phyloP scores from a whole-genome alignment of 64 coral and sea anemone genomes.

The Pocillopora damicornis region DNA sequence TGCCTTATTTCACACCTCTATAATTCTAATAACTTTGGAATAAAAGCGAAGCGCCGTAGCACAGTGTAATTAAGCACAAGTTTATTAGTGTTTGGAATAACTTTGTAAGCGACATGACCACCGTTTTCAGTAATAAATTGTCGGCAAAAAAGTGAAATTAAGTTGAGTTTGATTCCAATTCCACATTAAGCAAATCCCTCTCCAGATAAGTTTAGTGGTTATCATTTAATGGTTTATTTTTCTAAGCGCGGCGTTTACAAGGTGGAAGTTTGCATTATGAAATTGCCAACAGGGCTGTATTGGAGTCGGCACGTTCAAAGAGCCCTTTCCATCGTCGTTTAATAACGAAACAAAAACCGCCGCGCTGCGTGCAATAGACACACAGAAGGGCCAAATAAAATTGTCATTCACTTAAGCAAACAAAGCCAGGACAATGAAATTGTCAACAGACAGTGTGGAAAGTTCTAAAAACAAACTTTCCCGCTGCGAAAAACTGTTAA shows the following conservation, averaged over 20 bases:
- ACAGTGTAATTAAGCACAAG: slow-evolving; percentile 16
- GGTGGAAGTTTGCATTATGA: slow-evolving; percentile 40
- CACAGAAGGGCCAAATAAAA: slow-evolving; percentile 37
- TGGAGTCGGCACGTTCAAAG: slow-evolving; percentile 33
- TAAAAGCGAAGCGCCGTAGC: slow-evolving; percentile 12
- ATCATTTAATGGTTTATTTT: background rate
- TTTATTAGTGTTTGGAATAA: slow-evolving; percentile 16
- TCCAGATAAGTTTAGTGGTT: background rate
- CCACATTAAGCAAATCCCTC: background rate
- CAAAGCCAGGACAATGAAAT: slow-evolving; percentile 35
- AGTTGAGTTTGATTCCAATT: slow-evolving; percentile 17
- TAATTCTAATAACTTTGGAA: slow-evolving; percentile 21
- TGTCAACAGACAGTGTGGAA: slow-evolving; percentile 21
- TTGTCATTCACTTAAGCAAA: slow-evolving; percentile 40
- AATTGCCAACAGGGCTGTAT: slow-evolving; percentile 14
- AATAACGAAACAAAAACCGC: slow-evolving; percentile 31
- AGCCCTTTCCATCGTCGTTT: background rate
- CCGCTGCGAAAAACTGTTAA: slow-evolving; percentile 35
- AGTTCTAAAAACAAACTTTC: slow-evolving; percentile 46
- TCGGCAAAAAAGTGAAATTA: background rate
- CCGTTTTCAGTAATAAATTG: background rate
- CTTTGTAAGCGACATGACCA: background rate
- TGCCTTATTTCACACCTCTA: slow-evolving; percentile 22
- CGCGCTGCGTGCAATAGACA: slow-evolving; percentile 5
- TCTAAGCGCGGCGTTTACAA: background rate